Conservation (phyloP, 2,797 vertebrate genomes). For the Leptodactylus fallax region DNA sequence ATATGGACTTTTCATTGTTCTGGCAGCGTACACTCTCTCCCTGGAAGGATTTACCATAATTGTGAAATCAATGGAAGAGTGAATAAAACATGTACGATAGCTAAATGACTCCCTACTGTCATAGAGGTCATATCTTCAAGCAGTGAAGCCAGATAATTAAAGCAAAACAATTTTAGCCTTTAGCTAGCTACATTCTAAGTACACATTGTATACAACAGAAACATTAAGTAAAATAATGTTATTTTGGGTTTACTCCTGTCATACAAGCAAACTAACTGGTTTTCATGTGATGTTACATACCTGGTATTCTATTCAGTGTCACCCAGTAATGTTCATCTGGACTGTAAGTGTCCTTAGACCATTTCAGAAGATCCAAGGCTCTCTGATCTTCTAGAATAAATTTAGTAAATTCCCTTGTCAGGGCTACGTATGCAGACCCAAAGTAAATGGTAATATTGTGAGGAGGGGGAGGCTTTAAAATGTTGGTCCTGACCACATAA, state of each 20-base stretch:
- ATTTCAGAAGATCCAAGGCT: conserved; percentile 67
- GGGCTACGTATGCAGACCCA: conserved; percentile 65
- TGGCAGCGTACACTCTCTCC: neutral
- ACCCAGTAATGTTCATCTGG: conserved; percentile 75
- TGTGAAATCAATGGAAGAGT: neutral
- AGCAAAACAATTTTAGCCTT: neutral
- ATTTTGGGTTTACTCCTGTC: neutral
- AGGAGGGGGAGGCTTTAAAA: conserved; percentile 31
- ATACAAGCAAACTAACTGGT: neutral
- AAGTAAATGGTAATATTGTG: conserved; percentile 72
- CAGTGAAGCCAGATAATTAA: neutral
- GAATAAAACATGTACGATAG: no score
- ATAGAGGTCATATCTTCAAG: neutral
- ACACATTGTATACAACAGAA: neutral
- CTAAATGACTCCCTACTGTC: no score
- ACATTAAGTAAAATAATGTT: neutral
- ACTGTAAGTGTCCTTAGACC: conserved; percentile 74
- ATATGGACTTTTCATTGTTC: neutral
- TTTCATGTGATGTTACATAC: conserved; percentile 36
- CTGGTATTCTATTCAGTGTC: conserved; percentile 71
- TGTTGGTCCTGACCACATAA: conserved; percentile 63
- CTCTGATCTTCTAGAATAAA: conserved; percentile 66
- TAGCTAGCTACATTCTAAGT: neutral
- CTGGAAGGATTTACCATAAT: neutral
- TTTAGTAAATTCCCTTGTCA: conserved; percentile 66